Evolutionary conservation across 2,888 invertebrate genomes (phyloP).

Genomic region (Acronicta psi): DNA sequence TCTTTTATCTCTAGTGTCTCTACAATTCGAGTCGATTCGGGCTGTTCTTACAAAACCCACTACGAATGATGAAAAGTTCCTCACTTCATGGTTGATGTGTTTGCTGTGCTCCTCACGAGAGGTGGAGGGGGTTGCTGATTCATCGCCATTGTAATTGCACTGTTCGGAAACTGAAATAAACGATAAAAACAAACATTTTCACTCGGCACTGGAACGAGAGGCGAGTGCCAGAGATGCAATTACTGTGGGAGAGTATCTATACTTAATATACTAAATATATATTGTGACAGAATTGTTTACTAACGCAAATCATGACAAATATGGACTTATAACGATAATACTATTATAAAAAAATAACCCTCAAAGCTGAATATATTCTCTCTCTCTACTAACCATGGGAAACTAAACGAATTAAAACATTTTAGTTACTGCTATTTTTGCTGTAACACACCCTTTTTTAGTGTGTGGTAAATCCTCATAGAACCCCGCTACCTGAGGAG

Average conservation of each 20-base stretch:
- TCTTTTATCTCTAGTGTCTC: too few species aligned
- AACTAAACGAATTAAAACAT: too few species aligned
- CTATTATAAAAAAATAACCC: not conserved
- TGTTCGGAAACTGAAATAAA: conserved; percentile 87
- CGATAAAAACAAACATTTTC: conserved; percentile 72
- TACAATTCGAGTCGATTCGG: conserved; percentile 6
- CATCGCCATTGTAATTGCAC: conserved; percentile 87
- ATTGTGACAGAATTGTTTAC: conserved; percentile 3
- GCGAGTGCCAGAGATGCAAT: conserved; percentile 20
- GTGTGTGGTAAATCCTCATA: too few species aligned
- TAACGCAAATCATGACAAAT: not conserved
- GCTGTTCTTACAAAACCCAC: conserved; percentile 57
- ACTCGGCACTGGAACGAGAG: conserved; percentile 49
- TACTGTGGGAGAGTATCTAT: too few species aligned
- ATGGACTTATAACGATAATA: too few species aligned
- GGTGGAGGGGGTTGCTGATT: conserved; percentile 88
- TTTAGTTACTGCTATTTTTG: too few species aligned
- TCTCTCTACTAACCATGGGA: too few species aligned
- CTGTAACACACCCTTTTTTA: too few species aligned
- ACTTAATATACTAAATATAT: conserved; percentile 54
- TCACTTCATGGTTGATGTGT: conserved; percentile 87
- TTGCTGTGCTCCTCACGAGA: conserved; percentile 88
- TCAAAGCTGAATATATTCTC: conserved; percentile 1
- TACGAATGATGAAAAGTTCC: conserved; percentile 67
- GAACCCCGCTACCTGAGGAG: too few species aligned